Percentiles rank a stretch among this genome's conserved stretches.
Evolutionary conservation across 2,888 invertebrate species (phyloP).

Genomic region (Resseliella maxima): DNA sequence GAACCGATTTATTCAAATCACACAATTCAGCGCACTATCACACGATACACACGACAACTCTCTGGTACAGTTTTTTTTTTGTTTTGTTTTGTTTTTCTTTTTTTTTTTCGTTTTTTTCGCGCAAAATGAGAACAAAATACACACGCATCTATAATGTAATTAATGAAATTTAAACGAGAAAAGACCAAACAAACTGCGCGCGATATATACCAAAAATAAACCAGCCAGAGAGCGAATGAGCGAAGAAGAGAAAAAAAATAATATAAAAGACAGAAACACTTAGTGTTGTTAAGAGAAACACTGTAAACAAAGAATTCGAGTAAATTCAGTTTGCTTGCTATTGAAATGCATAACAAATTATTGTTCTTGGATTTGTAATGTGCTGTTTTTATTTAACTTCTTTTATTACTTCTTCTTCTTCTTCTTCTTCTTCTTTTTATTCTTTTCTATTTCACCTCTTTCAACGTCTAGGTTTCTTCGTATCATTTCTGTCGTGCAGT

Average conservation of each 20-base stretch:
- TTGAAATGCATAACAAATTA: constrained; percentile 51
- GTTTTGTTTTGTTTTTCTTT: neutral
- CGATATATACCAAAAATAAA: too few species aligned
- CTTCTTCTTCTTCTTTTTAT: neutral
- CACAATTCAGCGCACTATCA: too few species aligned
- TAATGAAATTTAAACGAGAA: neutral
- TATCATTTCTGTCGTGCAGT: neutral
- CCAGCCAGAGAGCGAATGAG: too few species aligned
- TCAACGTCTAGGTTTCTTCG: neutral
- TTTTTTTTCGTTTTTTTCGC: neutral
- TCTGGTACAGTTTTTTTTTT: neutral
- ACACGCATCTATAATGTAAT: constrained; percentile 17
- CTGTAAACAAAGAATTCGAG: constrained; percentile 28
- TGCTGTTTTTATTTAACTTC: neutral
- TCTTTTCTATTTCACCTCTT: neutral
- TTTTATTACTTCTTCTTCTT: neutral
- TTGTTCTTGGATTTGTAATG: neutral
- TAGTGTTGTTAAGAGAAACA: constrained; percentile 15
- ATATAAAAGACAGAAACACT: too few species aligned
- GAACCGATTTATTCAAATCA: too few species aligned
- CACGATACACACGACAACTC: too few species aligned
- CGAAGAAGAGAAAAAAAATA: neutral
- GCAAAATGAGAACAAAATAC: constrained; percentile 35
- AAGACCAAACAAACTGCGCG: too few species aligned
- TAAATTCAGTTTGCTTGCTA: neutral